Percentiles rank a stretch among this genome's conserved stretches.
These are phyloP conservation scores for Takifugu ocellatus DNA, from an alignment of 2,797 vertebrate species.

Conservation along the genomic window DNA sequence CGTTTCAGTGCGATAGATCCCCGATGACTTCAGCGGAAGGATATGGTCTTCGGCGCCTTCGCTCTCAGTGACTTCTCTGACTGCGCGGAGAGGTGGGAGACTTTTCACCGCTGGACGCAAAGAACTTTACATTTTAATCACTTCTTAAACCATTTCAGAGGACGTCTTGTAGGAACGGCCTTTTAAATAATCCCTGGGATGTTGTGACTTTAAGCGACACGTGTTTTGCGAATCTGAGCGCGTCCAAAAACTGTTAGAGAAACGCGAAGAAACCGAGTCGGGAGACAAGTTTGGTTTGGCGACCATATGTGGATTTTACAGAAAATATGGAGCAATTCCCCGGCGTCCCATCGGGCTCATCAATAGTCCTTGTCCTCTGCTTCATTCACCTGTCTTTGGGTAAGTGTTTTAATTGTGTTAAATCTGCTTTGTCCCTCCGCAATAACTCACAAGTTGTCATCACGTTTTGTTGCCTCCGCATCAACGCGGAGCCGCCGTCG, in stretches of 20 bases:
- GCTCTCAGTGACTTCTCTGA: conserved; percentile 41
- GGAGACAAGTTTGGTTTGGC: conserved; percentile 68
- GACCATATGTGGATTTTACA: conserved; percentile 83
- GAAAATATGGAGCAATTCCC: conserved; percentile 77
- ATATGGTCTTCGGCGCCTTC: conserved; percentile 40
- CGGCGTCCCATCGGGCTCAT: conserved; percentile 68
- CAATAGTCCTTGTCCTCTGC: conserved; percentile 63
- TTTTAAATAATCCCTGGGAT: conserved; percentile 1
- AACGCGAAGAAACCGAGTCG: conserved; percentile 22
- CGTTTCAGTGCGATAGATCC: conserved; percentile 54
- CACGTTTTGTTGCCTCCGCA: conserved; percentile 47
- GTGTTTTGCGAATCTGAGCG: too few relatives aligned
- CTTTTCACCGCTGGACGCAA: conserved; percentile 7
- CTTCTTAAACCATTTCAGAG: background rate
- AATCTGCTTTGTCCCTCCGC: background rate
- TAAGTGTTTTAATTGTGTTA: conserved; percentile 42
- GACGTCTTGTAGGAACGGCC: too few relatives aligned
- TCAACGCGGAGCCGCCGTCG: conserved; percentile 42
- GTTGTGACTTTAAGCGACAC: conserved; percentile 10
- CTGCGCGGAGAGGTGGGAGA: conserved; percentile 49
- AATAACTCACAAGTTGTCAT: conserved; percentile 16
- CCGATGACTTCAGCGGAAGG: conserved; percentile 70
- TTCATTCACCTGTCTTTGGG: conserved; percentile 66
- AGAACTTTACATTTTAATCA: background rate
- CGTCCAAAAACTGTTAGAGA: background rate